A percentile compares a stretch with the other conserved stretches of the same genome.
Evolutionary conservation across 1,140 invertebrate genomes (phyloP).

Genomic region (Drosophila oshimai): DNA sequence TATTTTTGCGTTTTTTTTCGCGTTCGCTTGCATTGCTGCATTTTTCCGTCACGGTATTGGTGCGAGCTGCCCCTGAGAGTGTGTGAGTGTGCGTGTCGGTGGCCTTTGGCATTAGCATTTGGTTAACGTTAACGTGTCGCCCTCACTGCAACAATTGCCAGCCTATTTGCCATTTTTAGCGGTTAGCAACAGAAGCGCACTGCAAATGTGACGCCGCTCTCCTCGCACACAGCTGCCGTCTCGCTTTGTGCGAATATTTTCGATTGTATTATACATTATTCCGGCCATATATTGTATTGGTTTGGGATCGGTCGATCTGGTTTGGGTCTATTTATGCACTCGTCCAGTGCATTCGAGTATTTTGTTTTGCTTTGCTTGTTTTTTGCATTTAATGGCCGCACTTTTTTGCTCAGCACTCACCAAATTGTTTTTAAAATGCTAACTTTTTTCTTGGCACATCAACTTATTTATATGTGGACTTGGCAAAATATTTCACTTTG

Average conservation of each 20-base stretch:
- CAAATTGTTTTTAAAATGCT: constrained; percentile 72
- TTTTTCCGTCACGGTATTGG: constrained; percentile 60
- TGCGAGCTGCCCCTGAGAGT: constrained; percentile 38
- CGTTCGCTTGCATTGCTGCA: constrained; percentile 10
- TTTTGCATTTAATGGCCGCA: constrained; percentile 47
- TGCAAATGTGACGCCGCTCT: constrained; percentile 6
- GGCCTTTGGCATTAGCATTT: constrained; percentile 75
- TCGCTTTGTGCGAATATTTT: constrained; percentile 58
- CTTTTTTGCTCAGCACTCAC: constrained; percentile 38
- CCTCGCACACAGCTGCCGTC: constrained; percentile 32
- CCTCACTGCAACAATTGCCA: constrained; percentile 43
- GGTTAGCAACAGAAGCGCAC: constrained; percentile 62
- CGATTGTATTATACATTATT: constrained; percentile 74
- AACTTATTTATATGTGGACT: constrained; percentile 57
- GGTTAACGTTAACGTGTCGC: constrained; percentile 72
- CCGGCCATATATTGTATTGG: constrained; percentile 32
- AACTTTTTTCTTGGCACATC: constrained; percentile 45
- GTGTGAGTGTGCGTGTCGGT: background rate
- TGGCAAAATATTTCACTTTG: constrained; percentile 54
- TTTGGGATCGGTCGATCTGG: background rate
- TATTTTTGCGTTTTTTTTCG: constrained; percentile 53
- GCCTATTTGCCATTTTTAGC: constrained; percentile 52
- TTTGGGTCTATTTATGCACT: constrained; percentile 69
- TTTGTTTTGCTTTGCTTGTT: constrained; percentile 68
- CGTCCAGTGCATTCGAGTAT: constrained; percentile 55